Evolutionary conservation across 1,140 invertebrate genomes (phyloP), one percentile per base, ranked within the genome.

Genomic region (Drosophila nigrodunni): DNA sequence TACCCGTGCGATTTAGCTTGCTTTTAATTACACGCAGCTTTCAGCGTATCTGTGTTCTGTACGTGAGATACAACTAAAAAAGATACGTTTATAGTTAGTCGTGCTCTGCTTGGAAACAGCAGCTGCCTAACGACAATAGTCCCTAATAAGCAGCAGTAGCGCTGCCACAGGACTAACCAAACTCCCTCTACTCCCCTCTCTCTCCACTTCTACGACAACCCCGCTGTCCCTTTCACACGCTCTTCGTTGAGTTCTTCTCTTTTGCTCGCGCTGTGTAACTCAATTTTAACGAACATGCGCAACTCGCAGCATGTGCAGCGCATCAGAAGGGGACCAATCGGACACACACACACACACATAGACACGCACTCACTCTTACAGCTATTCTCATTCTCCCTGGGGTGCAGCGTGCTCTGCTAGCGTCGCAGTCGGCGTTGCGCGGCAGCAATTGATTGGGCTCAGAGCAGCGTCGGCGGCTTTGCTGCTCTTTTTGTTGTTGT

Each of bases 391-490:
- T 68, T 65, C 62, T 86, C 78, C 69, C 73, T 72, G 65, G 77
- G 80, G 83, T 65, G 43, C 35, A 39, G 52, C 35, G 30, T 25
- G 41, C 76, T 21, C 67, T 81, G 75, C 67, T 43, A 6, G 57
- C 71, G 49, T 70, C 78, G 69, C 82, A 54, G 82, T 66, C 49
- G 67, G 15, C 82, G 75, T 66, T 76, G 69, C 60, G 79, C 79
- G 80, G 85, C 85, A 73, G 80, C 83, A 88, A 88, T 89, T 88
- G 85, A 89, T 88, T 88, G 85, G 85, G 85, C 85, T 88, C 77
- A 82, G 66, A 78, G 78, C 49, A 76, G 85, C 76, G 78, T 46
- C 75, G 37, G 60, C 72, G 61, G 58, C 52, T 5, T 18, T 18
- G 44, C 47, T 47, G 60, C 35, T 67, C 60, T 67, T 30, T 43